A percentile compares a stretch with the other conserved stretches of the same genome.
Evolutionary conservation across 1,140 invertebrate species (phyloP).

Genomic region (Eumaeus atala): DNA sequence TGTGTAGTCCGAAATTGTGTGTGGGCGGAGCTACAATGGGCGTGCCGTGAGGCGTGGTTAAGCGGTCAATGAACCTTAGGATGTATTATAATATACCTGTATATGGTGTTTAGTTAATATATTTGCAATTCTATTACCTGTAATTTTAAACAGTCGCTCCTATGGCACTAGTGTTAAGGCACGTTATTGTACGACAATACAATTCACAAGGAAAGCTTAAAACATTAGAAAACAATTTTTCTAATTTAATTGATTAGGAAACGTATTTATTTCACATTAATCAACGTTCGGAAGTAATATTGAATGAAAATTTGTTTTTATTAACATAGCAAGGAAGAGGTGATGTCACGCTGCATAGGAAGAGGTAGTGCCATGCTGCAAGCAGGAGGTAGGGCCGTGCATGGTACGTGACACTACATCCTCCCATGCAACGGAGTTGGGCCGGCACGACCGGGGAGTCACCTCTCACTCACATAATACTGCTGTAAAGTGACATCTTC

Average conservation of each 20-base stretch:
- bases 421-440: too few species aligned
- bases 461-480: too few species aligned
- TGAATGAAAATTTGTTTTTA: too few species aligned
- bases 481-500: too few species aligned
- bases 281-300: neutral
- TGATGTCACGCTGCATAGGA: too few species aligned
- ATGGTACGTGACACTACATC: too few species aligned
- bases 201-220: neutral
- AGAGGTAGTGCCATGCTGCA: too few species aligned
- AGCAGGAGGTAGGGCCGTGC: too few species aligned
- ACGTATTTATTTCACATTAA: constrained; percentile 7
- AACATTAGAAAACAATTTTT: neutral
- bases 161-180: neutral
- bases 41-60: constrained; percentile 46
- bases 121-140: constrained; percentile 55
- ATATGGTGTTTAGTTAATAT: constrained; percentile 36
- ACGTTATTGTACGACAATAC: neutral
- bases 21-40: constrained; percentile 44
- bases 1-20: constrained; percentile 23
- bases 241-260: constrained; percentile 8
- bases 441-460: too few species aligned
- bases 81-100: constrained; percentile 31
- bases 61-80: constrained; percentile 42
- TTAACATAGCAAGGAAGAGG: too few species aligned
- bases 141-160: constrained; percentile 19